Evolutionary conservation across 2,113 vertebrate genomes (phyloP).

Genomic region (Myotis lucifugus): DNA sequence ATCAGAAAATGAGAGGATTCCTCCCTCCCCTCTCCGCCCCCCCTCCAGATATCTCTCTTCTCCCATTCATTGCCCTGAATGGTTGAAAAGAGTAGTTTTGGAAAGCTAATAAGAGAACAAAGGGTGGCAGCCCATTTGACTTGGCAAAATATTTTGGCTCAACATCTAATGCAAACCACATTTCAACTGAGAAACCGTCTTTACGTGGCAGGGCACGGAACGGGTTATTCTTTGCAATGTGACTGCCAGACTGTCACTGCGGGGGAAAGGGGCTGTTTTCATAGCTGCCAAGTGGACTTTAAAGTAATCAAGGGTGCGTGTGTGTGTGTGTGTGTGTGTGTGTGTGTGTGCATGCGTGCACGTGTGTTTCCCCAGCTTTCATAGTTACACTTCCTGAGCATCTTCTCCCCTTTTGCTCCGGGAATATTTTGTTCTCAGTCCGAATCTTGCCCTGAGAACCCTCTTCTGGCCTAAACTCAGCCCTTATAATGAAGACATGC

Average conservation of each 20-base stretch:
- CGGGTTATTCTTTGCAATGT: constrained; percentile 75
- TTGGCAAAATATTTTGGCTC: constrained; percentile 88
- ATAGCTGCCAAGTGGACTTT: constrained; percentile 1
- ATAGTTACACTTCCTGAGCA: constrained; percentile 44
- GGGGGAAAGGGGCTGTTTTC: background rate
- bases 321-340: background rate
- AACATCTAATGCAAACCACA: constrained; percentile 91
- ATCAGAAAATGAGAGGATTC: background rate
- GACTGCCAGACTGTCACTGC: constrained; percentile 60
- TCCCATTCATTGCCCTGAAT: constrained; percentile 28
- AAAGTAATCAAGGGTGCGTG: background rate
- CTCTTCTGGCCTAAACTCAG: constrained; percentile 47
- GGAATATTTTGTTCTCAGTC: background rate
- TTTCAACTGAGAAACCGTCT: constrained; percentile 89
- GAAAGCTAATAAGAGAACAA: constrained; percentile 81
- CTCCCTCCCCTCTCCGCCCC: background rate
- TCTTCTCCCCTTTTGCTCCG: background rate
- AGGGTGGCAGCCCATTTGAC: constrained; percentile 86
- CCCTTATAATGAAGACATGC: constrained; percentile 78
- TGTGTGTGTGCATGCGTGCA: background rate
- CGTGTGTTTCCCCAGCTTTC: background rate
- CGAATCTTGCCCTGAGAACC: constrained; percentile 52
- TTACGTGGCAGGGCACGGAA: constrained; percentile 87
- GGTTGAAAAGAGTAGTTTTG: constrained; percentile 76
- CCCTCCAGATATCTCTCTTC: background rate